Evolutionary conservation across 2,797 vertebrate species (phyloP).

Genomic region (Lophius americanus): DNA sequence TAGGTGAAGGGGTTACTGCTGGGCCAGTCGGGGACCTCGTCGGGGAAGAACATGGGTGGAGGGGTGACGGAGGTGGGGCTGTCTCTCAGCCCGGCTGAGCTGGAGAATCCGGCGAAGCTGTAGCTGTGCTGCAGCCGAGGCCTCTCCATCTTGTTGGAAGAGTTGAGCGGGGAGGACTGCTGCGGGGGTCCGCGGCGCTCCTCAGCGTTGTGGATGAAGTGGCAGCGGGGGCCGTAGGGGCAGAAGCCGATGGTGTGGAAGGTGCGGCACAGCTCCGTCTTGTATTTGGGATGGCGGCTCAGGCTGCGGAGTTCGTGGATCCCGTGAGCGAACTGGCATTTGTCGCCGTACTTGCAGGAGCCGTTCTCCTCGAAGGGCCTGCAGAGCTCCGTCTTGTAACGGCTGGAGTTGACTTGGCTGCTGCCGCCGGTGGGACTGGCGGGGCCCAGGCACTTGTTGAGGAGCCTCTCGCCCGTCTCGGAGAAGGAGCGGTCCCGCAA

Average conservation of each 20-base stretch:
- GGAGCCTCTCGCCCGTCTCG: constrained; percentile 92
- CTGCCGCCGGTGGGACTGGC: constrained; percentile 79
- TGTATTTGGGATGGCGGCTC: constrained; percentile 93
- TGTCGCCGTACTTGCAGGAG: constrained; percentile 92
- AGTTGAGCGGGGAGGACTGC: constrained; percentile 75
- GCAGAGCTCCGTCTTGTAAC: constrained; percentile 95
- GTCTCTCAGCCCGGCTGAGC: constrained; percentile 89
- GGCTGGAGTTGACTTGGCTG: constrained; percentile 93
- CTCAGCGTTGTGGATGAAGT: constrained; percentile 94
- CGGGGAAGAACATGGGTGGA: constrained; percentile 92
- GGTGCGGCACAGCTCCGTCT: constrained; percentile 95
- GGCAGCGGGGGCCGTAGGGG: constrained; percentile 92
- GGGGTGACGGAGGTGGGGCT: constrained; percentile 96
- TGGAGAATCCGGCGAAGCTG: constrained; percentile 96
- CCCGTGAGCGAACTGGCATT: constrained; percentile 94
- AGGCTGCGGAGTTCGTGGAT: constrained; percentile 92
- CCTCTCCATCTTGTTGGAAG: constrained; percentile 84
- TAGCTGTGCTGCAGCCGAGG: constrained; percentile 98
- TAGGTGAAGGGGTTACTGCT: constrained; percentile 96
- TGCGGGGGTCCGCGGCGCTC: constrained; percentile 88
- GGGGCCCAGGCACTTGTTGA: constrained; percentile 85
- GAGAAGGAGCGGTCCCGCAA: constrained; percentile 96
- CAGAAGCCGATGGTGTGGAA: constrained; percentile 98
- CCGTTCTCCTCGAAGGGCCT: constrained; percentile 94
- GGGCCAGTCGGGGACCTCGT: constrained; percentile 92